phyloP scores from a whole-genome alignment of 1,140 invertebrate species.

The Wasmannia auropunctata region DNA sequence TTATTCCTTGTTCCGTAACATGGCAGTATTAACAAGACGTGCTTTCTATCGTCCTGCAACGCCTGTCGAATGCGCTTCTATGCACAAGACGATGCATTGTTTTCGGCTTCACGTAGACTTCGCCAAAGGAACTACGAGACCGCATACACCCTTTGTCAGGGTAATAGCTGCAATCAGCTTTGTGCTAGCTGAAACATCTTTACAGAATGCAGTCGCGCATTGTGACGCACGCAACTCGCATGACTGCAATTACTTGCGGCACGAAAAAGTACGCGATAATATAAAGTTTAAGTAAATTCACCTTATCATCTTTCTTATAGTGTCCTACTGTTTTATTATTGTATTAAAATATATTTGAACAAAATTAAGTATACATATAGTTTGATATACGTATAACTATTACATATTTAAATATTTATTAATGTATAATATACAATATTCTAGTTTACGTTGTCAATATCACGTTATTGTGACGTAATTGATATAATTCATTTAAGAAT shows the following conservation, averaged over 20 bases:
- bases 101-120: slow-evolving; percentile 34
- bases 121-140: slow-evolving; percentile 51
- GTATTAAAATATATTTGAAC: neutral
- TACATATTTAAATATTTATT: no score
- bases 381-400: no score
- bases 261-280: neutral
- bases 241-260: slow-evolving; percentile 11
- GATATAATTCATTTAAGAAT: neutral
- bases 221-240: slow-evolving; percentile 27
- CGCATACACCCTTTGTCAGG: slow-evolving; percentile 60
- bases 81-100: slow-evolving; percentile 26
- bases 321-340: no score
- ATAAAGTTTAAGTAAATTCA: neutral
- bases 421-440: neutral
- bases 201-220: slow-evolving; percentile 10
- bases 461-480: neutral
- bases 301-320: no score
- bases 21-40: slow-evolving; percentile 46
- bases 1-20: slow-evolving; percentile 39
- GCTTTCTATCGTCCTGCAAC: slow-evolving; percentile 36
- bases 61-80: slow-evolving; percentile 44
- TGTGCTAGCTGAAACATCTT: slow-evolving; percentile 59
- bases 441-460: neutral
- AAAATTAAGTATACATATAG: no score
- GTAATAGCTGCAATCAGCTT: slow-evolving; percentile 71